A percentile compares a stretch with the other conserved stretches of the same genome.
Conservation (phyloP, 2,113 vertebrate genomes). For the Glaucidium brasilianum region DNA sequence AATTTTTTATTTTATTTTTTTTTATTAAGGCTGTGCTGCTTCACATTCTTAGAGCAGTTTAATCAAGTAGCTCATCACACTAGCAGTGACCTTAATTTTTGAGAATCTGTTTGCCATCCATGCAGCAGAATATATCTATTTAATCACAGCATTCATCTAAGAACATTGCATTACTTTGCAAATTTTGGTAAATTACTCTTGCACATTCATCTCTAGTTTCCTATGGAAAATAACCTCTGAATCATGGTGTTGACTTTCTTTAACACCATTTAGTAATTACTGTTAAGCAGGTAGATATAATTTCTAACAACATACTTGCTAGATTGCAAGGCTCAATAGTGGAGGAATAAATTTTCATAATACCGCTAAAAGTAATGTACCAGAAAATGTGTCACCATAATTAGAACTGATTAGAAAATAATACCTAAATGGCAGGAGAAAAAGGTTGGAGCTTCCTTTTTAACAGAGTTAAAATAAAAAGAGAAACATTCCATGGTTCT, state of each 20-base stretch:
- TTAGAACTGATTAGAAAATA: constrained; percentile 26
- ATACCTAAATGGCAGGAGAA: background rate
- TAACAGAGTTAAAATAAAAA: background rate
- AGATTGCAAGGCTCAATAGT: background rate
- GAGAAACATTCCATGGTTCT: background rate
- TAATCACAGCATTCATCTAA: background rate
- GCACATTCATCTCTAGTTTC: background rate
- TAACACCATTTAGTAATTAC: background rate
- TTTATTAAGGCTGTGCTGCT: background rate
- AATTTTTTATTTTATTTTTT: background rate
- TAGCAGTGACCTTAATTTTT: background rate
- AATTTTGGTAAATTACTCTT: background rate
- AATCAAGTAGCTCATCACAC: background rate
- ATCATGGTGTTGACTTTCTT: background rate
- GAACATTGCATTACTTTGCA: background rate
- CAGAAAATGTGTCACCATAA: background rate
- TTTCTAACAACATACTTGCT: background rate
- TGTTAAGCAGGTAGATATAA: constrained; percentile 13
- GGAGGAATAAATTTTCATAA: constrained; percentile 36
- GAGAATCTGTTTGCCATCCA: background rate
- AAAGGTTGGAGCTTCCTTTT: background rate
- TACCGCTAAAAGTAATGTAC: background rate
- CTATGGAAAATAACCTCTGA: background rate
- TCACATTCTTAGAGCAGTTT: background rate
- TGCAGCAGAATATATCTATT: background rate